Percentiles rank a stretch among this genome's conserved stretches.
Conservation (phyloP, 1,140 invertebrate species). For the Vanessa atalanta region DNA sequence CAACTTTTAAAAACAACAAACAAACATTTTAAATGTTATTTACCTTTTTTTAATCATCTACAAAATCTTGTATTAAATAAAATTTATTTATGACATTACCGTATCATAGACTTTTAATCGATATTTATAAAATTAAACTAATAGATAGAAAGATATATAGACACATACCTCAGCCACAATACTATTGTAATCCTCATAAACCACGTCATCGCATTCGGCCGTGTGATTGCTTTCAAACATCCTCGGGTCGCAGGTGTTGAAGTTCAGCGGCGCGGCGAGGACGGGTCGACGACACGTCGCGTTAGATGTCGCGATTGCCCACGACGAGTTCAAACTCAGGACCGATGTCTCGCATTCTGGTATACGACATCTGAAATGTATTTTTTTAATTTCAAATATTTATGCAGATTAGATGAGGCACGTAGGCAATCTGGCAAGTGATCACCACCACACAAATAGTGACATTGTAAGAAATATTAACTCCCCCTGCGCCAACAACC, state of each 20-base stretch:
- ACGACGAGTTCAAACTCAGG: constrained; percentile 48
- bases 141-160: constrained; percentile 14
- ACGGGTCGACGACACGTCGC: constrained; percentile 46
- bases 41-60: no score
- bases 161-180: constrained; percentile 63
- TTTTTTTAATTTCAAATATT: background rate
- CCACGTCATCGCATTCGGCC: constrained; percentile 49
- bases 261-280: background rate
- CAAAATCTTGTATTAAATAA: no score
- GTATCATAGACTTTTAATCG: no score
- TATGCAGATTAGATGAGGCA: no score
- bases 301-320: constrained; percentile 47
- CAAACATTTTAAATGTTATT: no score
- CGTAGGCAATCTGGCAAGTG: no score
- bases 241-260: constrained; percentile 43
- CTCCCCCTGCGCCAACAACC: no score
- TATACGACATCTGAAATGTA: constrained; percentile 54
- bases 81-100: no score
- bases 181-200: constrained; percentile 70
- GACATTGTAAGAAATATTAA: no score
- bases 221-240: constrained; percentile 45
- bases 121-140: no score
- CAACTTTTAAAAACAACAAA: no score
- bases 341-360: constrained; percentile 56
- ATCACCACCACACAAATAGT: no score